Conservation (phyloP, 2,797 vertebrate genomes). For the Distichodus sexfasciatus region DNA sequence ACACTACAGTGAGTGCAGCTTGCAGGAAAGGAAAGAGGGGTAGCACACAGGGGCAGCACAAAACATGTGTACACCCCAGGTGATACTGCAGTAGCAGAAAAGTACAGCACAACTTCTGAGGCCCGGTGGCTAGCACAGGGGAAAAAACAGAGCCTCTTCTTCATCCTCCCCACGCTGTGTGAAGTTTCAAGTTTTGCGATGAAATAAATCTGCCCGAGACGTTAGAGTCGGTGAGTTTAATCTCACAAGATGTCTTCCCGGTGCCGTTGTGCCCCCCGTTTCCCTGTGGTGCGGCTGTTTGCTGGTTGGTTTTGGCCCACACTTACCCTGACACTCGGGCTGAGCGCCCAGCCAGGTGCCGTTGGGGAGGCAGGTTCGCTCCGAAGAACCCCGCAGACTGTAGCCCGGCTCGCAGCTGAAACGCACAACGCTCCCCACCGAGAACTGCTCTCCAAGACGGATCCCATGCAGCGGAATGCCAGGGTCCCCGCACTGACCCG, state of each 20-base stretch:
- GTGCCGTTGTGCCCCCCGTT: not conserved
- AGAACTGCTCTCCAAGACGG: constrained; percentile 87
- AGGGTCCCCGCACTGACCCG: constrained; percentile 88
- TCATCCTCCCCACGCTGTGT: not conserved
- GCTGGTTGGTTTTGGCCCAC: not conserved
- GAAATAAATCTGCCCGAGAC: constrained; percentile 4
- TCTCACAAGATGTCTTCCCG: not conserved
- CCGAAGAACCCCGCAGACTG: constrained; percentile 81
- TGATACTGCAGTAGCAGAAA: constrained; percentile 31
- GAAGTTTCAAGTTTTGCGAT: not conserved
- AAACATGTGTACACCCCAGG: constrained; percentile 35
- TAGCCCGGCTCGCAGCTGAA: constrained; percentile 97
- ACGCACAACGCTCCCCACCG: constrained; percentile 75
- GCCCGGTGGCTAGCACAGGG: constrained; percentile 15
- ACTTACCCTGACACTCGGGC: constrained; percentile 90
- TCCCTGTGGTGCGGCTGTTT: not conserved
- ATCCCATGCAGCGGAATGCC: constrained; percentile 90
- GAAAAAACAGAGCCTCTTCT: not conserved
- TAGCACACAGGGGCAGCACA: not conserved
- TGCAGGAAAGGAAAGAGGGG: not conserved
- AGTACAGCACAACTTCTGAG: constrained; percentile 4
- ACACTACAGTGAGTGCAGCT: constrained; percentile 8
- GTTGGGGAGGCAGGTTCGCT: constrained; percentile 83
- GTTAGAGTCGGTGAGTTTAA: constrained; percentile 12
- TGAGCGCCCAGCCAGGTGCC: constrained; percentile 87